A percentile compares a stretch with the other conserved stretches of the same genome.
Conservation (phyloP, 2,888 invertebrate genomes). For the Caenorhabditis wallacei region DNA sequence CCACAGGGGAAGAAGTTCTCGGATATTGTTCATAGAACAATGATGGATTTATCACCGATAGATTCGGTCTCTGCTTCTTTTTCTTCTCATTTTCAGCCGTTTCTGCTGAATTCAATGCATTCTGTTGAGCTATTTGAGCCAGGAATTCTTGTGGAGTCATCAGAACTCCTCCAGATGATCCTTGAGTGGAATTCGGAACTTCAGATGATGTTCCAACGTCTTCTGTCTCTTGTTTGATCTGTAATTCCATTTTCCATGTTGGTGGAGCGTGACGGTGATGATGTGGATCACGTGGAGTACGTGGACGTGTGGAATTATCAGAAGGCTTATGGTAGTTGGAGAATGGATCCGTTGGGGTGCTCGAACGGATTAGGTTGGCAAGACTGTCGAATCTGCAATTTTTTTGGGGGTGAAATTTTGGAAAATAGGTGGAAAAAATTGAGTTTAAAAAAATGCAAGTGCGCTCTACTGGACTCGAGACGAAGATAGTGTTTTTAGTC, state of each 20-base stretch:
- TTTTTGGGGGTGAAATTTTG: too few relatives aligned
- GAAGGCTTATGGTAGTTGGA: conserved; percentile 27
- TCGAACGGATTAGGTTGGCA: conserved; percentile 53
- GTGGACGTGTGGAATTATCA: neutral
- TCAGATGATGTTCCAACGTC: neutral
- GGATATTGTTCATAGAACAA: conserved; percentile 64
- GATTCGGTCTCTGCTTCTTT: conserved; percentile 52
- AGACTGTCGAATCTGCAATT: conserved; percentile 62
- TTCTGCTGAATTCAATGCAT: neutral
- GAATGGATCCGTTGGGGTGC: conserved; percentile 47
- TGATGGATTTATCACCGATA: conserved; percentile 63
- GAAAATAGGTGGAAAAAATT: too few relatives aligned
- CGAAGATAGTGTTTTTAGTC: too few relatives aligned
- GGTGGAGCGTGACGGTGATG: conserved; percentile 50
- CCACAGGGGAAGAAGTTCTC: conserved; percentile 59
- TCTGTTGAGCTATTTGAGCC: conserved; percentile 20
- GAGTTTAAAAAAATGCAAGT: too few relatives aligned
- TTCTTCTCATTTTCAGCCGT: neutral
- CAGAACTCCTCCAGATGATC: neutral
- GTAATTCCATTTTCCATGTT: conserved; percentile 65
- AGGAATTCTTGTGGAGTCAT: conserved; percentile 46
- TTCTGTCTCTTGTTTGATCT: conserved; percentile 29
- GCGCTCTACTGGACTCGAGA: too few relatives aligned
- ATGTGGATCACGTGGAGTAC: neutral
- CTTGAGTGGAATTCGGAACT: neutral